phyloP scores from a whole-genome alignment of 2,888 invertebrate genomes.

The Pomacea canaliculata region DNA sequence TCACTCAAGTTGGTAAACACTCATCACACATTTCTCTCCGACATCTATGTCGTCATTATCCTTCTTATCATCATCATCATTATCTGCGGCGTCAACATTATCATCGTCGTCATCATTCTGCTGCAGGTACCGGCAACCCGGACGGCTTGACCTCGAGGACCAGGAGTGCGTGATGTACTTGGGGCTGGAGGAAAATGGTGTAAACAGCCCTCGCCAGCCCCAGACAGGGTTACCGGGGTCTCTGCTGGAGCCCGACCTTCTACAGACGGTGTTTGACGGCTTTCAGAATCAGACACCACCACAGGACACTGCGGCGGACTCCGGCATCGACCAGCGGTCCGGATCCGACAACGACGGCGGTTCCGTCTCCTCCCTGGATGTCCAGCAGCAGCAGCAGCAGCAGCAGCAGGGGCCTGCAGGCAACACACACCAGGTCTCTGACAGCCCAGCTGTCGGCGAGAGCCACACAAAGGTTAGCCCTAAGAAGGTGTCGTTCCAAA shows the following conservation, averaged over 20 bases:
- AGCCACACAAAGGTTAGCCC: no score
- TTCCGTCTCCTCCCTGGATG: slow-evolving; percentile 14
- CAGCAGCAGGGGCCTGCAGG: neutral
- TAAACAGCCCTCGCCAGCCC: neutral
- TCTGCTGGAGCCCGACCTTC: no score
- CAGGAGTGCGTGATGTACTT: slow-evolving; percentile 22
- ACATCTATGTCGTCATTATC: no score
- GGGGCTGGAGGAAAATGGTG: slow-evolving; percentile 10
- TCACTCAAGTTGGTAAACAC: no score
- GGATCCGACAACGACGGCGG: neutral
- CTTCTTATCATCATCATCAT: no score
- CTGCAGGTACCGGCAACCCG: neutral
- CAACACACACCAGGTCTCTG: neutral
- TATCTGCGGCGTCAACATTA: no score
- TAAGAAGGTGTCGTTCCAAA: no score
- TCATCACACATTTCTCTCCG: no score
- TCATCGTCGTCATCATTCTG: no score
- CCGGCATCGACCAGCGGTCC: slow-evolving; percentile 10
- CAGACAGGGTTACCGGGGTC: no score
- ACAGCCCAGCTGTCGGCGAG: neutral
- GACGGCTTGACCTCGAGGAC: slow-evolving; percentile 4
- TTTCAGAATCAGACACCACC: neutral
- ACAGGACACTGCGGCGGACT: slow-evolving; percentile 4
- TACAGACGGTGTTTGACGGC: neutral
- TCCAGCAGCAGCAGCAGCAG: neutral